Conservation (phyloP, 2,797 vertebrate genomes). For the Dryobates pubescens region DNA sequence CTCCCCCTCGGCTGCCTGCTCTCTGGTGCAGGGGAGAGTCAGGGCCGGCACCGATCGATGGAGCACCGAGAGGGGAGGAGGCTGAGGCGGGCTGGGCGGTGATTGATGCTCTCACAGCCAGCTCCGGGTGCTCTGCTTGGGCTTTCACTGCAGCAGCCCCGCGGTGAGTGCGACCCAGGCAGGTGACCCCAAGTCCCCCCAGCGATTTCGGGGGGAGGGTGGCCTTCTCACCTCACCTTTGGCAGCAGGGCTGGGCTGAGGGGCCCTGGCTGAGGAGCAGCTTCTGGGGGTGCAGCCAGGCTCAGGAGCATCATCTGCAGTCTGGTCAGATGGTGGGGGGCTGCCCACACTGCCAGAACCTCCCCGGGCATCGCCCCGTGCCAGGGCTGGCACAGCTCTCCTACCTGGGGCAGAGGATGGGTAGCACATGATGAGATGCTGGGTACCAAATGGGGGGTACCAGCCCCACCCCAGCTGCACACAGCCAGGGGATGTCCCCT, state of each 20-base stretch:
- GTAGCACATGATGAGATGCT: accelerated
- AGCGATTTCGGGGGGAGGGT: background rate
- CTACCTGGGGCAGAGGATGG: background rate
- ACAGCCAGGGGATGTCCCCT: accelerated
- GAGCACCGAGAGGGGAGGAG: background rate
- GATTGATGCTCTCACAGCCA: conserved; percentile 16
- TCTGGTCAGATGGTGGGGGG: background rate
- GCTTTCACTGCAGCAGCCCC: background rate
- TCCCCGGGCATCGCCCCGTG: accelerated
- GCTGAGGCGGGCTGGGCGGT: background rate
- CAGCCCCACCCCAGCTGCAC: accelerated
- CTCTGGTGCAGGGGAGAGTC: background rate
- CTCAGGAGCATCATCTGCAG: background rate
- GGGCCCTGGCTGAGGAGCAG: background rate
- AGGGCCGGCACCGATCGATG: background rate
- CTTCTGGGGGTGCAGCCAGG: background rate
- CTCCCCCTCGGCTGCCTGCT: background rate
- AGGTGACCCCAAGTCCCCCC: conserved; percentile 21
- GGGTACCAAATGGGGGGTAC: background rate
- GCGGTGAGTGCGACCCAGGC: conserved; percentile 18
- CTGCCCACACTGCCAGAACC: background rate
- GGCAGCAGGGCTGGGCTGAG: accelerated
- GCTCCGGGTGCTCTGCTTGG: background rate
- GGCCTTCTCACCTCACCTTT: background rate
- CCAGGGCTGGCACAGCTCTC: accelerated